phyloP scores from a whole-genome alignment of 2,797 vertebrate genomes.

The Xerus rutilus region DNA sequence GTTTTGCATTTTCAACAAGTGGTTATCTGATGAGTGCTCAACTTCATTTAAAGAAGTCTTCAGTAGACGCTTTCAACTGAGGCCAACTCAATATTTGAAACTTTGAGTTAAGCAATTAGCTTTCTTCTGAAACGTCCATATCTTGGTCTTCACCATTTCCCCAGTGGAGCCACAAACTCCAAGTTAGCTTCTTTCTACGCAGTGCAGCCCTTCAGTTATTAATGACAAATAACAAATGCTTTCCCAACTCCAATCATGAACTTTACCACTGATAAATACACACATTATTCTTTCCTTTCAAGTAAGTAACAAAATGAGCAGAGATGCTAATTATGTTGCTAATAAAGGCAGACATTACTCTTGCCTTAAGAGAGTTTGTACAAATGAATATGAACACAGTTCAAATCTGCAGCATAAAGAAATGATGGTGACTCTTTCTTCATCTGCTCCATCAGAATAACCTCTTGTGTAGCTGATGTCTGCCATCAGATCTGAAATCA shows the following conservation, averaged over 20 bases:
- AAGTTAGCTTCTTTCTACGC: not conserved
- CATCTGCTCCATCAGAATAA: not conserved
- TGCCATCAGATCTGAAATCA: slow-evolving; percentile 45
- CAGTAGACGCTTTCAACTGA: not conserved
- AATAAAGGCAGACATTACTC: not conserved
- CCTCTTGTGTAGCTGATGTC: not conserved
- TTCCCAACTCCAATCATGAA: not conserved
- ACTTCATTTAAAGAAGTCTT: not conserved
- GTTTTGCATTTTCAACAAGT: not conserved
- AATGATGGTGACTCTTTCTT: not conserved
- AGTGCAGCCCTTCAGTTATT: not conserved
- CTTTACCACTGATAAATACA: not conserved
- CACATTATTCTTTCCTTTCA: not conserved
- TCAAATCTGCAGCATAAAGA: not conserved
- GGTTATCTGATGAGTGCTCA: not conserved
- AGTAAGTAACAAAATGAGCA: not conserved
- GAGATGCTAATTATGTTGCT: not conserved
- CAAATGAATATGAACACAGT: not conserved
- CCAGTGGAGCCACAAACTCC: not conserved
- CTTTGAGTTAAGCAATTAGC: not conserved
- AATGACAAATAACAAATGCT: not conserved
- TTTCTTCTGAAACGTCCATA: not conserved
- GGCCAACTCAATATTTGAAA: not conserved
- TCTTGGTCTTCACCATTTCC: not conserved
- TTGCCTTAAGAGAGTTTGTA: not conserved